Evolutionary conservation across 2,888 invertebrate species (phyloP), one percentile per base, ranked within the genome.

Genomic region (Ochropleura plecta): DNA sequence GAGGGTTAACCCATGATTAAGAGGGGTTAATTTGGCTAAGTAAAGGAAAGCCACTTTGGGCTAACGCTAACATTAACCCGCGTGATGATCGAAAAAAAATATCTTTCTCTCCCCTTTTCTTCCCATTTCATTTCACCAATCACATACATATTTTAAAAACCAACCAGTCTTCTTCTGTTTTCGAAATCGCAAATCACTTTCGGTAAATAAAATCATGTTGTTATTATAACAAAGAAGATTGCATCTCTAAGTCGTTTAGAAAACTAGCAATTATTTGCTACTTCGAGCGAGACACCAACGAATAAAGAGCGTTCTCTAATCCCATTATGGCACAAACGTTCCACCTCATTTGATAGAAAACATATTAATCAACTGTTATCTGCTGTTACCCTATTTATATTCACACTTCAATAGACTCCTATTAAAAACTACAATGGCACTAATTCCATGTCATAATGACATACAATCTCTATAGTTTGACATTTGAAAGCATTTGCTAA

Each of bases 401-500:
- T 66, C 55, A 83, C 65, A 79, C 69, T 72, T 60, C 69, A 80
- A 49, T 67, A 57, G 30, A 44, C 20, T 63, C 20, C 60, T 55
- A 69, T 77, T 76, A 81, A 73, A 71, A 80, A 71, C 70, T 67
- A 75, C 73, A 81, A 82, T 77, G 46, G 71, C 46, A 72, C 46
- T 68, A 59, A 84, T 67, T 79, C 60, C 62, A 12, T 73, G 53
- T 73, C 55, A 59, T 40, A 55, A 57, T 20, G 9, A 42, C 53
- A 60, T 42, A 60, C 18, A 59, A 73, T 86, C 18, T 81, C 76
- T 69, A 72, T 83, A 49, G 55, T 81, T 71, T 84, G 78, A 78
- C 85, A 84, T 75, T 86, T 79, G 60, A 78, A 82, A 79, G 79
- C 65, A 73, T 75, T 75, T 73, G 69, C 62, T 72, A 86, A 84